phyloP scores from a whole-genome alignment of 2,797 vertebrate species.

The Oryzias sinensis region DNA sequence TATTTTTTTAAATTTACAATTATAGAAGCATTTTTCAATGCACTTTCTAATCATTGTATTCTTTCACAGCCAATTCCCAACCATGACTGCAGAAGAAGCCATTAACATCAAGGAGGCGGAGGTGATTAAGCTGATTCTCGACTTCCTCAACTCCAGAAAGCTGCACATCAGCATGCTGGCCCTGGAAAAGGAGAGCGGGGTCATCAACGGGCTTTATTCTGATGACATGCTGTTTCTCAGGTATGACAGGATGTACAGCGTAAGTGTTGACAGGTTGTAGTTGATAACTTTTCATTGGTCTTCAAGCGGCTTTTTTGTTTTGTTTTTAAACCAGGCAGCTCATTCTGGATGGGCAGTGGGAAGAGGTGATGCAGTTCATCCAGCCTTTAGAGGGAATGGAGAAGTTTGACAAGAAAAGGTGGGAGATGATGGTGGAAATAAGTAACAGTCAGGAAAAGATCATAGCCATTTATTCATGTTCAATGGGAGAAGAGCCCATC shows the following conservation, averaged over 20 bases:
- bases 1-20: too few species aligned
- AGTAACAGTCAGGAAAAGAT: too few species aligned
- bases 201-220: constrained; percentile 96
- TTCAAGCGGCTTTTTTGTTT: constrained; percentile 22
- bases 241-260: constrained; percentile 58
- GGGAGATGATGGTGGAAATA: constrained; percentile 5
- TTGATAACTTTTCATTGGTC: background rate
- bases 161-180: constrained; percentile 98
- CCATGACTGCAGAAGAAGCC: constrained; percentile 95
- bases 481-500: too few species aligned
- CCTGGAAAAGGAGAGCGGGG: constrained; percentile 93
- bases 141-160: constrained; percentile 93
- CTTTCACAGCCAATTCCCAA: constrained; percentile 19
- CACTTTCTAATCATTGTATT: too few species aligned
- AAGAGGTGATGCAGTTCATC: constrained; percentile 97
- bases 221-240: constrained; percentile 99
- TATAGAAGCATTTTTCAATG: too few species aligned
- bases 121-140: constrained; percentile 94
- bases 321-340: constrained; percentile 81
- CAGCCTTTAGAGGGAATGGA: constrained; percentile 96
- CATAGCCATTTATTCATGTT: too few species aligned
- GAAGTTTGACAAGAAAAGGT: constrained; percentile 97
- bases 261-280: background rate
- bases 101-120: constrained; percentile 96
- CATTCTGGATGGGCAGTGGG: constrained; percentile 96